Percentiles rank a stretch among this genome's conserved stretches.
Conservation (phyloP, 2,888 invertebrate species). For the Clivina fossor region DNA sequence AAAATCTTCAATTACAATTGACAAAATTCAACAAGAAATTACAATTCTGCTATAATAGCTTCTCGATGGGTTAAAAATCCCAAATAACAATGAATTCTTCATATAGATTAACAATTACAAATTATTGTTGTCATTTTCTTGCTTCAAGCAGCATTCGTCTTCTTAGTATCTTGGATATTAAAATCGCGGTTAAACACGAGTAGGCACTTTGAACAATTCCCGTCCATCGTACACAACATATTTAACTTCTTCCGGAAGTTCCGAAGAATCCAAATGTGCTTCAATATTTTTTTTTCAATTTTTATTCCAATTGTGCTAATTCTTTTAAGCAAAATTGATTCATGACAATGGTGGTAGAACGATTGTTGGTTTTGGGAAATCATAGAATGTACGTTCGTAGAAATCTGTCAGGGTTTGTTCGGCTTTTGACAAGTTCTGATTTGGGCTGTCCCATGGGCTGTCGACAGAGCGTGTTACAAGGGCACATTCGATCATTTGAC, state of each 20-base stretch:
- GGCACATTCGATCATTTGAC: constrained; percentile 58
- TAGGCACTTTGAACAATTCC: constrained; percentile 5
- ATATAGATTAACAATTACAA: too few species aligned
- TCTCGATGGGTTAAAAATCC: too few species aligned
- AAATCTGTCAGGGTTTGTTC: constrained; percentile 67
- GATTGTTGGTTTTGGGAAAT: constrained; percentile 64
- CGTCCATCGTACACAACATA: constrained; percentile 3
- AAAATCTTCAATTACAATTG: too few species aligned
- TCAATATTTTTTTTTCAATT: constrained; percentile 18
- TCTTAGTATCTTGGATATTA: too few species aligned
- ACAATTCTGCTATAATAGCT: too few species aligned
- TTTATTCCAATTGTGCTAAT: constrained; percentile 4
- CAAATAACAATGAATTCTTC: too few species aligned
- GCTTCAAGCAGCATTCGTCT: too few species aligned
- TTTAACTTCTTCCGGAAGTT: constrained; percentile 7
- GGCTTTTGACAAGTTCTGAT: constrained; percentile 59
- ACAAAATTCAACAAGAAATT: too few species aligned
- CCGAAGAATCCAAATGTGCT: too few species aligned
- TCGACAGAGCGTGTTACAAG: constrained; percentile 58
- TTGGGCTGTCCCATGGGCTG: constrained; percentile 56
- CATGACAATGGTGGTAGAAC: constrained; percentile 56
- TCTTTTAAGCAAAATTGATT: constrained; percentile 42
- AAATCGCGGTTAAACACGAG: too few species aligned
- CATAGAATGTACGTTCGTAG: constrained; percentile 67
- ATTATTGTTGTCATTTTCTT: too few species aligned